A percentile compares a stretch with the other conserved stretches of the same genome.
Conservation (phyloP, 1,140 invertebrate species). For the Drosophila tristis region DNA sequence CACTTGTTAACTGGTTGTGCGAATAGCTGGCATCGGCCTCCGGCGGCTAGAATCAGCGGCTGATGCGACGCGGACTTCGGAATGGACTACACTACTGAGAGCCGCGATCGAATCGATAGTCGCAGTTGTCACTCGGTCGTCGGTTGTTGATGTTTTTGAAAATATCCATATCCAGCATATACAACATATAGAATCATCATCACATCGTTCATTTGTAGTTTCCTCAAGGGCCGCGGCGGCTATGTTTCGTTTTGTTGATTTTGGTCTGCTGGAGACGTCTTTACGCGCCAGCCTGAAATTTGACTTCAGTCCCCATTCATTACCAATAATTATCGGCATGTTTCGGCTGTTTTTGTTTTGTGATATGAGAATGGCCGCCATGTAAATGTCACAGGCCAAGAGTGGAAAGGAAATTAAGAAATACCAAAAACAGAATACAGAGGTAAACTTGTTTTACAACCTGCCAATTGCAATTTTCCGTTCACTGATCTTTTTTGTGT, state of each 20-base stretch:
- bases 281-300: not conserved
- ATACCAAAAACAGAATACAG: slow-evolving; percentile 28
- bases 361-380: slow-evolving; percentile 17
- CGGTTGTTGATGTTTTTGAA: no score
- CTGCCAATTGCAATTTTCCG: slow-evolving; percentile 48
- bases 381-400: slow-evolving; percentile 65
- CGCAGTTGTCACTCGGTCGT: slow-evolving; percentile 34
- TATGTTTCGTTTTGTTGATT: no score
- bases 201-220: no score
- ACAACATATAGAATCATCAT: no score
- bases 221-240: no score
- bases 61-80: slow-evolving; percentile 41
- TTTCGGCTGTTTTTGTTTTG: not conserved
- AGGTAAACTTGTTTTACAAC: slow-evolving; percentile 73
- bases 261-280: not conserved
- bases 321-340: slow-evolving; percentile 5
- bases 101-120: slow-evolving; percentile 50
- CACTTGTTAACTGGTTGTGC: slow-evolving; percentile 76
- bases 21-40: slow-evolving; percentile 62
- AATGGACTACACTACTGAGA: slow-evolving; percentile 5
- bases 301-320: slow-evolving; percentile 8
- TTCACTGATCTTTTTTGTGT: slow-evolving; percentile 5
- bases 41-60: slow-evolving; percentile 67
- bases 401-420: slow-evolving; percentile 29
- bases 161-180: no score